Evolutionary conservation across 2,797 vertebrate genomes (phyloP).

Genomic region (Etheostoma perlongum): DNA sequence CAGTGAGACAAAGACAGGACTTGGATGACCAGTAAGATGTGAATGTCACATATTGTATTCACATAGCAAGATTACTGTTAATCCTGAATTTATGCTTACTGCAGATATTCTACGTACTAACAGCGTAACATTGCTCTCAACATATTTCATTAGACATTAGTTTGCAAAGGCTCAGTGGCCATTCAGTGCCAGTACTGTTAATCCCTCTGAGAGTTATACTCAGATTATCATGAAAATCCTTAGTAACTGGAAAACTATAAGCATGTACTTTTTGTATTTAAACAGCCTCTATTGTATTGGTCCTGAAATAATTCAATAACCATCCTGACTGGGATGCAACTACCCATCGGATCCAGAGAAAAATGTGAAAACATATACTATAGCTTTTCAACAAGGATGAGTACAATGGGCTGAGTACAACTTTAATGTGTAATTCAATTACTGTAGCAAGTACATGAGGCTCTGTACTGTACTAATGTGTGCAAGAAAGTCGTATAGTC

Average conservation of each 20-base stretch:
- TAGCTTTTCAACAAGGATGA: not conserved
- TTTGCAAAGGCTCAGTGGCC: slow-evolving; percentile 41
- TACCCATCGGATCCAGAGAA: slow-evolving; percentile 1
- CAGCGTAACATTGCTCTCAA: slow-evolving; percentile 6
- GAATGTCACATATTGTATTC: slow-evolving; percentile 31
- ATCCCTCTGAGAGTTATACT: slow-evolving; percentile 54
- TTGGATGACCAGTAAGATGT: slow-evolving; percentile 23
- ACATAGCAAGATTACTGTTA: slow-evolving; percentile 33
- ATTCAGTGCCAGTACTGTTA: slow-evolving; percentile 47
- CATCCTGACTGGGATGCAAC: not conserved
- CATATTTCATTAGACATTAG: slow-evolving; percentile 32
- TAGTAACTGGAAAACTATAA: slow-evolving; percentile 26
- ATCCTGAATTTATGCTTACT: slow-evolving; percentile 44
- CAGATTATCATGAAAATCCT: slow-evolving; percentile 65
- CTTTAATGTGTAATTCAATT: slow-evolving; percentile 14
- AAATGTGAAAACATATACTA: slow-evolving; percentile 14
- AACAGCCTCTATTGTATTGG: slow-evolving; percentile 11
- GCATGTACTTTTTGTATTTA: slow-evolving; percentile 1
- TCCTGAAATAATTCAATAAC: slow-evolving; percentile 8
- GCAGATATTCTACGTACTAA: slow-evolving; percentile 37
- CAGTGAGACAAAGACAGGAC: slow-evolving; percentile 38
- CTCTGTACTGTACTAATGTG: slow-evolving; percentile 21
- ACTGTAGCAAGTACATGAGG: slow-evolving; percentile 7
- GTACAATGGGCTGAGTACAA: not conserved
- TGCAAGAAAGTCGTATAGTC: not conserved